Evolutionary conservation across 1,140 invertebrate species (phyloP), one percentile per base, ranked within the genome.

Genomic region (Hycleus phaleratus): DNA sequence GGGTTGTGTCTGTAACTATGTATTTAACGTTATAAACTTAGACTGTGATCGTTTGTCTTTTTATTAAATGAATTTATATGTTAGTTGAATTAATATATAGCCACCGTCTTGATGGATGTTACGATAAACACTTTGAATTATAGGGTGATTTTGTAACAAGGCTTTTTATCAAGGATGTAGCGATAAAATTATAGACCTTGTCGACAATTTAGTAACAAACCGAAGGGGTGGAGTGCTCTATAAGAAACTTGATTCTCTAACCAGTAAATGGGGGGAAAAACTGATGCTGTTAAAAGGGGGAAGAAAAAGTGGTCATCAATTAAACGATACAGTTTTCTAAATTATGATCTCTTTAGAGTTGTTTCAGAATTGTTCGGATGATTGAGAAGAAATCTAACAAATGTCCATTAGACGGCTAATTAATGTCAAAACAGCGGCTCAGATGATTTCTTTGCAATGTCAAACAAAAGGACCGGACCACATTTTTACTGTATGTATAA

Each of bases 321-420:
- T 32, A 32, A 32, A 32, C 4, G 7, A 32, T 32, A 5, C 7
- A 7, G 7, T 32, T 32, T 32, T 32, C 4, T 5, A 32, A 32
- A 32, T 32, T 32, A 32, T 32, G 32, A 32, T 32, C 32, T 32
- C 7, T 32, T 4, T 32, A 5, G 32, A 32, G 4, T 4, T 32
- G 32, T 32, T 32, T 32, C 7, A 32, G 32, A 32, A 32, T 32
- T 32, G 32, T 32, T 32, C 7, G 32, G 32, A 32, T 32, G 32
- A 32, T 32, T 4, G 32, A 32, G 43, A 46, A 68, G 65, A 65
- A 65, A 68, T 68, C 62, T 68, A 67, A 65, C 63, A 59, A 65
- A 68, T 68, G 65, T 63, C 65, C 67, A 67, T 68, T 68, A 67
- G 65, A 59, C 59, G 52, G 55, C 56, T 67, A 68, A 68, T 68